Base-by-base conservation (phyloP, 2,888 invertebrate genomes). In the Dorcus parallelipipedus region DNA sequence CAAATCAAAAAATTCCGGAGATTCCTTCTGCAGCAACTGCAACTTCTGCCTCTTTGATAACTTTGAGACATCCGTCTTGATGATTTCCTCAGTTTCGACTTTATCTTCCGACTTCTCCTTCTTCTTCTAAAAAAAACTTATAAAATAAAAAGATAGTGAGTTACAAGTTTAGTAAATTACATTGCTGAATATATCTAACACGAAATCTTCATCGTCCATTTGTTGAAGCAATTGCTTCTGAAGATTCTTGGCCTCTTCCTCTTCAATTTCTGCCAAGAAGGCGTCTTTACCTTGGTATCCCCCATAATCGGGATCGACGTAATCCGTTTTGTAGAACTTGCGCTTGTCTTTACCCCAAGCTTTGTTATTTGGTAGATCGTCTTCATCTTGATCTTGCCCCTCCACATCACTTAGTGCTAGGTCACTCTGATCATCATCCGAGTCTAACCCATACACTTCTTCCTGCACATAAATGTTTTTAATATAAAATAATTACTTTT, bases 331-430 rank as follows among this genome's bases (percentile, higher is more conserved):
- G 78, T 95, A 95, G 75, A 86, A 97, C 39, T 84, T 82, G 58
- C 81, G 83, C 69, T 89, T 90, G 65, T 88, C 88, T 71, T 86
- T 88, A 48, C 96, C 96, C 96, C 96, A 96, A 17, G 94, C 93
- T 78, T 89, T 88, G 2, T 86, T 82, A 76, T 93, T 86, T 0
- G 93, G 93, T 62, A 93, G 79, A 70, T 87, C 85, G 73, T 86
- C 86, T 69, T 88, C 86, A 26, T 83, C 81, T 61, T 84, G 83
- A 17, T 62, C 62, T 64, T 87, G 85, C 0, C 88, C 89, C 74
- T 93, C 93, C 8, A 93, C 84, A 77, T 95, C 94, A 77, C 87
- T 88, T 58, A 87, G 83, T 5, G 87, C 86, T 57, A 81, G 76
- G 9, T 78, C 79, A 49, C 79, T 79, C 75, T 81, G 78, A 61